Evolutionary conservation across 1,140 invertebrate genomes (phyloP), one percentile per base, ranked within the genome.

Genomic region (Trichonephila clavipes): DNA sequence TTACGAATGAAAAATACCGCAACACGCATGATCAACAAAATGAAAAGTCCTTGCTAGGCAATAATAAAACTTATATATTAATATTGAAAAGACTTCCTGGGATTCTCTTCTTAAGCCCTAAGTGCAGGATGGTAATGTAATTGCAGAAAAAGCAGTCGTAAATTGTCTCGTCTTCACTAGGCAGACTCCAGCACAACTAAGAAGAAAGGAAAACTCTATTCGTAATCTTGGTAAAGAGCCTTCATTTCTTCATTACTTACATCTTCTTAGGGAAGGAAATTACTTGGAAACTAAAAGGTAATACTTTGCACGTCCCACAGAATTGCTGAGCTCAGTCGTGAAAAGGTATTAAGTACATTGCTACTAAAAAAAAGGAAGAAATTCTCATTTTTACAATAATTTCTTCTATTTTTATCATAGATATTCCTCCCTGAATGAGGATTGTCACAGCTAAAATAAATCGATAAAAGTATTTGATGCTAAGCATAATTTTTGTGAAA

Each of bases 141-240:
- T 62, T 62, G 61, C 61, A 6, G 19, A 21, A 21, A 24, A 24
- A 28, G 69, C 18, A 77, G 69, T 77, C 21, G 28, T 77, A 28
- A 62, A 14, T 51, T 77, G 69, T 77, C 28, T 77, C 4, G 69
- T 77, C 69, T 10, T 77, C 69, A 77, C 69, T 77, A 21, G n/a
- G 69, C n/a, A 77, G 69, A 24, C n/a, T 77, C n/a, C 69, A 51
- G 12, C 61, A 6, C 6, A 77, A 34, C 12, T 21, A 77, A 77
- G 34, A 77, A 77, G 69, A 77, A 77, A 77, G n/a, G n/a, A 77
- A 51, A 51, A 77, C 28, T 8, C 69, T 4, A 8, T 28, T 24
- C 69, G 69, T 77, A 77, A 77, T 77, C 69, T 77, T 21, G 28
- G 69, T 34, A 77, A 51, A 24, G 69, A 77, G 69, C 69, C 16